Evolutionary conservation across 2,888 invertebrate species (phyloP).

Genomic region (Noctua janthina): DNA sequence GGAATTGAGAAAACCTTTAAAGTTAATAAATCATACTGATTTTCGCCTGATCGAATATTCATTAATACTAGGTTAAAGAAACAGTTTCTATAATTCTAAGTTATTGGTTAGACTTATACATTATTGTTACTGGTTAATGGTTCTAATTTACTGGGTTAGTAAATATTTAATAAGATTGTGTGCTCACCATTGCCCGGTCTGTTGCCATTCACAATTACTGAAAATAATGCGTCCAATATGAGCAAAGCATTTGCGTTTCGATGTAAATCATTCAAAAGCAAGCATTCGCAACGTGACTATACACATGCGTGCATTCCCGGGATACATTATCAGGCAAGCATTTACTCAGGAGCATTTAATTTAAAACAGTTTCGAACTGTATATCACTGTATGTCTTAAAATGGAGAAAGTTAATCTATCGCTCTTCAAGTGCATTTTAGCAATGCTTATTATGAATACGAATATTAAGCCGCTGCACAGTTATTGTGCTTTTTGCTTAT

Average conservation of each 20-base stretch:
- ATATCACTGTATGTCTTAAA: not conserved
- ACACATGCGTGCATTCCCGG: not conserved
- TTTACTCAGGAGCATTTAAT: not conserved
- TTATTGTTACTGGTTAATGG: not conserved
- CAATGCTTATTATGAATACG: not conserved
- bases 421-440: not conserved
- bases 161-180: not conserved
- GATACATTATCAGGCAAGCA: not conserved
- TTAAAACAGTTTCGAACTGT: not conserved
- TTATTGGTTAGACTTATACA: not conserved
- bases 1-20: not conserved
- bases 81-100: not conserved
- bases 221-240: conserved; percentile 33
- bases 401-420: not conserved
- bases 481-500: not conserved
- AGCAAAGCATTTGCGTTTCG: conserved; percentile 23
- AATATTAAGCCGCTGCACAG: not conserved
- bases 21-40: not conserved
- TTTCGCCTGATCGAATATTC: not conserved
- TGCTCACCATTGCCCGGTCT: conserved; percentile 41
- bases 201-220: conserved; percentile 47
- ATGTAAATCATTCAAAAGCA: conserved; percentile 7
- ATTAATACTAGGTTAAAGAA: not conserved
- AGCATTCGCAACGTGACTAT: not conserved
- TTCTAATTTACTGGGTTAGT: not conserved